Base-by-base conservation (phyloP, 2,797 vertebrate genomes). In the Galagoides demidoff region DNA sequence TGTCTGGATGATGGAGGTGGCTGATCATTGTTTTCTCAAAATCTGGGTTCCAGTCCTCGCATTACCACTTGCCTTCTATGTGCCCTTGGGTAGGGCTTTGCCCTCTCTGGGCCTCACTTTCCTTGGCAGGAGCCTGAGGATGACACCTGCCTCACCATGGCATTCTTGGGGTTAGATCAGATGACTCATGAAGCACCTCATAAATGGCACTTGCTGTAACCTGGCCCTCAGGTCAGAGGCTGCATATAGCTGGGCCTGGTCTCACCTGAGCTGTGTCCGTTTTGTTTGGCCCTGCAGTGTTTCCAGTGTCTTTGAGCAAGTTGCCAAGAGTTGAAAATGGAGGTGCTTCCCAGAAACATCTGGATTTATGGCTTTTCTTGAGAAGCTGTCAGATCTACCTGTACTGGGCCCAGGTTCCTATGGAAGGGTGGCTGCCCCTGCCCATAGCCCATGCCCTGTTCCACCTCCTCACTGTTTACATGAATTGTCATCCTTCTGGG, bases 371-470 rank as follows among this genome's bases (percentile, higher is more conserved):
- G 31, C 79, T 37, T 91, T 93, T 73, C 93, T 66, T 63, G 63
- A 64, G 84, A 81, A 27, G 82, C 16, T 78, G 73, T 66, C 68
- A 23, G n/a, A 11, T 52, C 70, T 13, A 68, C 29, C 10, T 1
- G 37, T 12, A 0, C 17, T 2, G 34, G 63, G 64, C 70, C 68
- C 23, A 20, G 61, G 45, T 0, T 64, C 45, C 78, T 31, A 1
- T 0, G 22, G 31, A 31, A 22, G 29, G 2, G 68, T 66, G 0
- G 22, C 10, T 39, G 63, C 13, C 55, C 39, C 31, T 16, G 9
- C 17, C 57, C 7, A 29, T 5, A 0, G 52, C 1, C 3, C 1
- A 14, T 31, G 29, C 0, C 52, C 25, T 5, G 0, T 22, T 22
- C 71, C 2, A 0, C 5, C n/a, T 64, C 61, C 77, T 31, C 29